These are phyloP conservation scores for Micromys minutus DNA, from an alignment of 2,113 vertebrate genomes.

Conservation along the genomic window DNA sequence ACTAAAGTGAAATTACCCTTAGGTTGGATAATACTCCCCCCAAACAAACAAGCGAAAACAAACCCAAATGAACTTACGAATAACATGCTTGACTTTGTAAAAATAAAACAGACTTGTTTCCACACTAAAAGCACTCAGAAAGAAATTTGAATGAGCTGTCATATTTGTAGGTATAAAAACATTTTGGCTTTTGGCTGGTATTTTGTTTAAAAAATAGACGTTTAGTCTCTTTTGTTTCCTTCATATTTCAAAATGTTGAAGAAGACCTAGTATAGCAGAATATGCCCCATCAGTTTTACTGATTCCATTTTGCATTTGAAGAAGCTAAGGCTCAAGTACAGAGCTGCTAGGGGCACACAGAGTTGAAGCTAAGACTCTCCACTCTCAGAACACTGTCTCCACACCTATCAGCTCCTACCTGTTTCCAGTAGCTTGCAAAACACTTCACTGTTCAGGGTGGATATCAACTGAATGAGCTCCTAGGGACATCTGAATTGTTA, in stretches of 20 bases:
- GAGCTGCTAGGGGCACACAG: neutral
- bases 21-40: slow-evolving; percentile 7
- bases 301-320: neutral
- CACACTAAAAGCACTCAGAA: neutral
- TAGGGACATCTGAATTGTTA: neutral
- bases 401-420: neutral
- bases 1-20: slow-evolving; percentile 53
- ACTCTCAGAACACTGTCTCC: neutral
- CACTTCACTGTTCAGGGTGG: slow-evolving; percentile 27
- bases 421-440: neutral
- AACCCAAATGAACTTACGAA: neutral
- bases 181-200: neutral
- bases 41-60: neutral
- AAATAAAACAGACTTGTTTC: slow-evolving; percentile 55
- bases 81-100: slow-evolving; percentile 42
- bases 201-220: neutral
- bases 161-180: neutral
- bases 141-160: slow-evolving; percentile 39
- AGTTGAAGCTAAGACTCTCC: neutral
- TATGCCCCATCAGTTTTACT: no score
- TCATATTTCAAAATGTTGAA: slow-evolving; percentile 25
- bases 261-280: neutral
- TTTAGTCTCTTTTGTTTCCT: neutral
- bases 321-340: neutral
- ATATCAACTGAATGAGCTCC: slow-evolving; percentile 31